Conservation (phyloP, 2,113 vertebrate genomes). For the Saguinus imperator region DNA sequence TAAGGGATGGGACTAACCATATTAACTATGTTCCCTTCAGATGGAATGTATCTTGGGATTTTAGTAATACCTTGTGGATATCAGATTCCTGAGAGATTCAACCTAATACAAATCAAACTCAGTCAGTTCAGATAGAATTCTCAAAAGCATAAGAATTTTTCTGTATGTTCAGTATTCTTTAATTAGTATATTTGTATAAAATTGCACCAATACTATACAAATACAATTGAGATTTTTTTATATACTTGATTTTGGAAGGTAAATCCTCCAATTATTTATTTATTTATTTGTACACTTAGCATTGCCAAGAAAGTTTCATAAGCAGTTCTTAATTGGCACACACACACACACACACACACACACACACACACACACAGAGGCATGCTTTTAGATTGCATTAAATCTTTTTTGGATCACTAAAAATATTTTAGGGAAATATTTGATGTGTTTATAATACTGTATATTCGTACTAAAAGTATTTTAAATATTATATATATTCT, state of each 20-base stretch:
- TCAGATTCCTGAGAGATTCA: background rate
- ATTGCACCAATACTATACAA: background rate
- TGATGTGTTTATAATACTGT: background rate
- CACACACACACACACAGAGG: too few relatives aligned
- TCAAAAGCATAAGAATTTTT: background rate
- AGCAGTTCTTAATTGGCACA: background rate
- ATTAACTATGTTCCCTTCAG: slow-evolving; percentile 16
- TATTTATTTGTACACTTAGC: background rate
- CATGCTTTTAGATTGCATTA: background rate
- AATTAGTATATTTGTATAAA: background rate
- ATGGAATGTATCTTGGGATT: background rate
- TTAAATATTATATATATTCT: background rate
- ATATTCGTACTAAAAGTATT: background rate
- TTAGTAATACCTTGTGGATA: background rate
- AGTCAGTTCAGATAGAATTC: background rate
- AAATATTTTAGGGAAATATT: background rate
- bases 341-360: background rate
- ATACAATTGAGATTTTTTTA: background rate
- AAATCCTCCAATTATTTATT: background rate
- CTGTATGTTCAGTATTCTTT: background rate
- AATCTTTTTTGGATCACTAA: background rate
- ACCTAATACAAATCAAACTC: background rate
- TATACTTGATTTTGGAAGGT: background rate
- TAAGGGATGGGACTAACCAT: background rate
- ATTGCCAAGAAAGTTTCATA: background rate